These are phyloP conservation scores for Hemiprocne comata DNA, from an alignment of 2,113 vertebrate species.

Conservation along the genomic window DNA sequence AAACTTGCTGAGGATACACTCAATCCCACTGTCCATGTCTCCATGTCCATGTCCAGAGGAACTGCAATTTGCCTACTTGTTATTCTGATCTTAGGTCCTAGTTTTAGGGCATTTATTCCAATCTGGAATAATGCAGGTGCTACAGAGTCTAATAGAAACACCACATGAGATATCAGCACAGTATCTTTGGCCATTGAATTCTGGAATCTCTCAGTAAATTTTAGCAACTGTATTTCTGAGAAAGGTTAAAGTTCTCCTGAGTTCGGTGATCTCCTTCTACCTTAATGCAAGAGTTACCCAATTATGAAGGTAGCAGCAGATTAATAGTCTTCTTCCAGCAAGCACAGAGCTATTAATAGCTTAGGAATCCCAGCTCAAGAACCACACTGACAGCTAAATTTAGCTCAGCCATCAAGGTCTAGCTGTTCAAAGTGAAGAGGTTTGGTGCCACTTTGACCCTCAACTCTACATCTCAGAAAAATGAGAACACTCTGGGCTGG, in stretches of 20 bases:
- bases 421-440: neutral
- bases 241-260: neutral
- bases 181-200: neutral
- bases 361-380: conserved; percentile 24
- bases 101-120: neutral
- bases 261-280: neutral
- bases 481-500: neutral
- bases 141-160: neutral
- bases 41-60: no score
- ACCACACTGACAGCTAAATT: neutral
- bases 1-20: no score
- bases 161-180: neutral
- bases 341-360: conserved; percentile 26
- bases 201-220: neutral
- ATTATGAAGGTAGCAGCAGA: neutral
- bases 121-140: neutral
- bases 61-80: neutral
- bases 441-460: neutral
- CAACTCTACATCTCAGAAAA: neutral
- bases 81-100: neutral
- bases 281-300: neutral
- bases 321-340: neutral
- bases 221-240: neutral
- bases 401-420: neutral
- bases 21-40: no score